A percentile compares a stretch with the other conserved stretches of the same genome.
These are phyloP conservation scores for Drosophila kambysellisi DNA, from an alignment of 2,888 invertebrate genomes.

Conservation along the genomic window DNA sequence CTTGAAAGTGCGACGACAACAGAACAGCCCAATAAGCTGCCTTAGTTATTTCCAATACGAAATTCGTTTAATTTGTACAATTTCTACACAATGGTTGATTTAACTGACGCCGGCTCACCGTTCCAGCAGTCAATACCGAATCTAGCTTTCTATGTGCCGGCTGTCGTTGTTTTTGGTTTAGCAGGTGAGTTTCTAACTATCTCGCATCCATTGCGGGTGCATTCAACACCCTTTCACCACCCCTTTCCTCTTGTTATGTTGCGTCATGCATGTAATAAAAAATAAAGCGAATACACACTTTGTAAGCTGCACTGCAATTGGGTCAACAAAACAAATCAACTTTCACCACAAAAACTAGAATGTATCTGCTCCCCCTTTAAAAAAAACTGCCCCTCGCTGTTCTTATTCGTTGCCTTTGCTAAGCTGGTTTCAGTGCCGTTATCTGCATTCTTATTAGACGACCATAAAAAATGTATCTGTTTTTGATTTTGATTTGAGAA, in stretches of 20 bases:
- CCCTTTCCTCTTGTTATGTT: slow-evolving; percentile 18
- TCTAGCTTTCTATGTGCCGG: slow-evolving; percentile 93
- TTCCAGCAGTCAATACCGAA: slow-evolving; percentile 95
- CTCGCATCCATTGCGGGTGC: slow-evolving; percentile 1
- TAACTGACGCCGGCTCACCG: slow-evolving; percentile 92
- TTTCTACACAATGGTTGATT: slow-evolving; percentile 91
- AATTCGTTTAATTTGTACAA: slow-evolving; percentile 12
- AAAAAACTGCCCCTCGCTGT: not conserved
- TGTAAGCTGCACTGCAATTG: slow-evolving; percentile 33
- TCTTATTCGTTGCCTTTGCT: not conserved
- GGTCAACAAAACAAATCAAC: slow-evolving; percentile 59
- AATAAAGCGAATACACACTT: slow-evolving; percentile 3
- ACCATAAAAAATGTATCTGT: slow-evolving; percentile 1
- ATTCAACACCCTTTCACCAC: not conserved
- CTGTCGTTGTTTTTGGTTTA: slow-evolving; percentile 91
- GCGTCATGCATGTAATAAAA: slow-evolving; percentile 50
- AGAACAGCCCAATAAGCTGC: slow-evolving; percentile 11
- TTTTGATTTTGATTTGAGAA: slow-evolving; percentile 19
- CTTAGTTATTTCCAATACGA: slow-evolving; percentile 16
- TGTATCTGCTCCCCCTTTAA: not conserved
- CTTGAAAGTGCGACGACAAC: slow-evolving; percentile 43
- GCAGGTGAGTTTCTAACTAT: slow-evolving; percentile 88
- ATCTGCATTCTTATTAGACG: slow-evolving; percentile 22
- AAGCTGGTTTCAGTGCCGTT: slow-evolving; percentile 33
- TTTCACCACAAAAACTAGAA: slow-evolving; percentile 57